Conservation (phyloP, 2,888 invertebrate species). For the Sarcophaga carnaria region DNA sequence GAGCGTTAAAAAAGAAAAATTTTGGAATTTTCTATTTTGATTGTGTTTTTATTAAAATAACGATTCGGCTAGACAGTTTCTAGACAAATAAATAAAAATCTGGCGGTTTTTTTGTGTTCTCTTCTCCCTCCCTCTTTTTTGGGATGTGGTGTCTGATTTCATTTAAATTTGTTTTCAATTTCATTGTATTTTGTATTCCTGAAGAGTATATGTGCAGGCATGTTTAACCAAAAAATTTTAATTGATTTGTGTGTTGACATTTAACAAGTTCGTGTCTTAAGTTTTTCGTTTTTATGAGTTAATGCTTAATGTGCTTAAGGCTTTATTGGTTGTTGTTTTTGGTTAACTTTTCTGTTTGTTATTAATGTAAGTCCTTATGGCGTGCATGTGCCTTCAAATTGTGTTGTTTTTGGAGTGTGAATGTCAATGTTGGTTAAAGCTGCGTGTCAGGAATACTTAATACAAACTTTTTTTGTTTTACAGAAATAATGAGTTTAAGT, state of each 20-base stretch:
- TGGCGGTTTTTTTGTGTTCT: not conserved
- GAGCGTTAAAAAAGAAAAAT: not conserved
- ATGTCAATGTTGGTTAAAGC: not conserved
- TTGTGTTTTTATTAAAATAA: no score
- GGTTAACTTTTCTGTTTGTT: not conserved
- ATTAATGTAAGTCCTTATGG: not conserved
- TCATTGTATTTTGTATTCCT: not conserved
- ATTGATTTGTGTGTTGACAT: not conserved
- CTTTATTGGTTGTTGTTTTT: not conserved
- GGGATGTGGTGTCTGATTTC: not conserved
- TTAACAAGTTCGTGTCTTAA: constrained; percentile 3
- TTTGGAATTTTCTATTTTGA: not conserved
- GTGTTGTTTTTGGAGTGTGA: constrained; percentile 8
- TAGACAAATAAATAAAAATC: not conserved
- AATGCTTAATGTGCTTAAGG: not conserved
- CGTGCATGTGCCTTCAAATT: not conserved
- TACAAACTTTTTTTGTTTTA: no score
- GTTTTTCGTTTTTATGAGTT: not conserved
- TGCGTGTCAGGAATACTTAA: constrained; percentile 1
- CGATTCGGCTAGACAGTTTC: not conserved
- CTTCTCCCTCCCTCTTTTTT: not conserved
- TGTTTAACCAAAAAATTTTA: not conserved
- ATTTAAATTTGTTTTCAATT: not conserved
- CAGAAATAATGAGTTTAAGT: no score
- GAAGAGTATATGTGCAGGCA: not conserved